Base-by-base conservation (phyloP, 1,140 invertebrate species). In the Drosophila chauvacae region DNA sequence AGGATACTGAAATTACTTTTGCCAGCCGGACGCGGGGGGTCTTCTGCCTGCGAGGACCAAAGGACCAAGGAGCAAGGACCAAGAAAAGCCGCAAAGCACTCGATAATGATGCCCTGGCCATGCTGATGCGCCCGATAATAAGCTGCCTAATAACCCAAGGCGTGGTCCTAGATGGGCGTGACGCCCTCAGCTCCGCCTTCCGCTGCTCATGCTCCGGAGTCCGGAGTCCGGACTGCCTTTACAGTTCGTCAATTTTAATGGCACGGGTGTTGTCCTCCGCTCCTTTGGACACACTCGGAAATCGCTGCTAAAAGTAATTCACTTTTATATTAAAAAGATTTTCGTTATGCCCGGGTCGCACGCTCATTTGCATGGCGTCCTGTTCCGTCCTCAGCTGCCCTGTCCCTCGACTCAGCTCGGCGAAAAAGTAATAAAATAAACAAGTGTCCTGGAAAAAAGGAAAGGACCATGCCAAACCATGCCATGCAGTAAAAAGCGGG, bases 181-280 rank as follows among this genome's bases (percentile, higher is more conserved):
- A 70, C 20, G 53, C 14, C 53, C 35, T 26, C 48, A 13, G 9
- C 20, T 14, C 4, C 33, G 10, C 18, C 18, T 44, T 23, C 33
- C 50, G 57, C 26, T 35, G 37, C 37, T 35, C 61, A 9, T 26
- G 63, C 50, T 30, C 9, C 53, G 7, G 13, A 26, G 45, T 30
- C 14, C 53, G 4, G 13, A 26, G 45, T 26, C 14, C 23, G 53
- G 51, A 55, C 30, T 68, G 74, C 79, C 80, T 91, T 91, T 83
- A 91, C 90, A 91, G 90, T 91, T 91, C 90, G 90, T 91, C 90
- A 91, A 91, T 91, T 91, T 91, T 91, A 91, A 91, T 90, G 77
- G 76, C 13, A 56, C 48, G 39, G 62, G 57, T 61, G 58, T 68
- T 39, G 37, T 23, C 56, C 23, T 42, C 44, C 44, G 57, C 48